Percentiles rank a stretch among this genome's conserved stretches.
These are phyloP conservation scores for Micrastur ruficollis DNA, from an alignment of 2,797 vertebrate species.

Conservation along the genomic window DNA sequence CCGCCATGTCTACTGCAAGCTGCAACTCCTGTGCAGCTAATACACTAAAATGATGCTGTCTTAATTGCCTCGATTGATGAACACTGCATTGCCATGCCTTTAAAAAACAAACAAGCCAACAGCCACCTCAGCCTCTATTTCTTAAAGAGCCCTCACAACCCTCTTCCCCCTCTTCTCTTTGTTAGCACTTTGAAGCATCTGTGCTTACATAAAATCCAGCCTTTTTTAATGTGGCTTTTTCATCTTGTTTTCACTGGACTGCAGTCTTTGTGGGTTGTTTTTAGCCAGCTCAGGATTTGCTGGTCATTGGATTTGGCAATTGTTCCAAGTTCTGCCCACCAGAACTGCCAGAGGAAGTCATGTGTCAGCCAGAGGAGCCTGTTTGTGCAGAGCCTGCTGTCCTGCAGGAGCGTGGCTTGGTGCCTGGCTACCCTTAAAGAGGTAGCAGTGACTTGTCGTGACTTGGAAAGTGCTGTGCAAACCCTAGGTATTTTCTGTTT, in stretches of 20 bases:
- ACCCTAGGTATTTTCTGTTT: neutral
- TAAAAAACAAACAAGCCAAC: neutral
- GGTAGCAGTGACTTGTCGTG: slow-evolving; percentile 35
- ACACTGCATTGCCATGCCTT: neutral
- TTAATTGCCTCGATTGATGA: slow-evolving; percentile 19
- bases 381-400: slow-evolving; percentile 69
- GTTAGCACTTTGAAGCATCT: slow-evolving; percentile 52
- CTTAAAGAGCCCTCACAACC: neutral
- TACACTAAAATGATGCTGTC: neutral
- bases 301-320: slow-evolving; percentile 73
- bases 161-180: neutral
- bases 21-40: neutral
- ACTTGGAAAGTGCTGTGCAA: neutral
- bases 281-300: slow-evolving; percentile 76
- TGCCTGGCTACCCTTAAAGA: slow-evolving; percentile 56
- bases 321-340: slow-evolving; percentile 64
- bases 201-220: slow-evolving; percentile 60
- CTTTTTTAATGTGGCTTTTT: slow-evolving; percentile 72
- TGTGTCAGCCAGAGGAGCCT: slow-evolving; percentile 72
- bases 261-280: slow-evolving; percentile 73
- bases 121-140: neutral
- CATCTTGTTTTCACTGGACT: slow-evolving; percentile 77
- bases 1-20: neutral
- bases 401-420: slow-evolving; percentile 60
- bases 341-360: slow-evolving; percentile 75